These are phyloP conservation scores for Arctopsyche grandis DNA, from an alignment of 1,140 invertebrate genomes.

Conservation along the genomic window DNA sequence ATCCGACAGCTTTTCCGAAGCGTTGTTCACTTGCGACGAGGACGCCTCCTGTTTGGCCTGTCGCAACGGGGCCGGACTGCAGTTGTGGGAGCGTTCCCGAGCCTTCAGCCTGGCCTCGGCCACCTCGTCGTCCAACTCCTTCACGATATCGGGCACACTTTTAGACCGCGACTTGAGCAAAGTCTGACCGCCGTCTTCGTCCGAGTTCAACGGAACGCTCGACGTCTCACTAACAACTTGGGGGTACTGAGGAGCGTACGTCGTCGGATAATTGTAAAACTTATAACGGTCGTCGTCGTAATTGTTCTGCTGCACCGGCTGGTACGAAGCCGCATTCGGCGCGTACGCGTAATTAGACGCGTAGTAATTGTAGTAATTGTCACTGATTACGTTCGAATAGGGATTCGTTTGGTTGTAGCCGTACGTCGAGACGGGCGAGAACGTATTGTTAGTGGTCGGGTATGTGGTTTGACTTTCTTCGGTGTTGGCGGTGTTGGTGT, in stretches of 20 bases:
- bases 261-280: slow-evolving; percentile 59
- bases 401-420: slow-evolving; percentile 10
- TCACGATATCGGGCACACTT: slow-evolving; percentile 78
- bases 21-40: not conserved
- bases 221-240: slow-evolving; percentile 55
- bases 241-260: slow-evolving; percentile 51
- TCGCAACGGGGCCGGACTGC: slow-evolving; percentile 57
- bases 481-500: not conserved
- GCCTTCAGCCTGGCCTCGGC: slow-evolving; percentile 66
- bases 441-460: slow-evolving; percentile 26
- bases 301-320: not conserved
- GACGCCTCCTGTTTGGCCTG: not conserved
- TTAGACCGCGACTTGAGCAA: slow-evolving; percentile 67
- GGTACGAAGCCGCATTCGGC: not conserved
- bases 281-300: slow-evolving; percentile 46
- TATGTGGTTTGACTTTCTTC: not conserved
- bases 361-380: slow-evolving; percentile 48
- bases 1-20: slow-evolving; percentile 59
- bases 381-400: slow-evolving; percentile 28
- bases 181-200: slow-evolving; percentile 52
- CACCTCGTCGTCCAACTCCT: slow-evolving; percentile 76
- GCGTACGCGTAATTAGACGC: slow-evolving; percentile 44
- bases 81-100: slow-evolving; percentile 61
- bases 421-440: slow-evolving; percentile 27
- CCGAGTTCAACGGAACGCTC: slow-evolving; percentile 51